Conservation (phyloP, 2,113 vertebrate species). For the Oncorhynchus gorbuscha region DNA sequence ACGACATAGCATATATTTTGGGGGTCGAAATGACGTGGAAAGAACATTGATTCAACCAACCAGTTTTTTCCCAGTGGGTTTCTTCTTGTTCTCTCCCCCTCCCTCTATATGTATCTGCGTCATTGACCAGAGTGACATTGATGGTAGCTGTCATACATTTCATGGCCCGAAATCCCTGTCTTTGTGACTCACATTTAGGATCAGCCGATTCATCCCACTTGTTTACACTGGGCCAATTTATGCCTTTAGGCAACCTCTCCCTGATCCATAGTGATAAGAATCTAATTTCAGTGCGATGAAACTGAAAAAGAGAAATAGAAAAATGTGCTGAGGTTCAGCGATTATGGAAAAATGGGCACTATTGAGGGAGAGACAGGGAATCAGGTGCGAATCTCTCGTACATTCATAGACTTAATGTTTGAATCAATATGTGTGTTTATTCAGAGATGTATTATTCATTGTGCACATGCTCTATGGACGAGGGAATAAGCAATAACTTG, state of each 20-base stretch:
- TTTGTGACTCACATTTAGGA: conserved; percentile 53
- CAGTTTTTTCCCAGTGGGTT: too few species aligned
- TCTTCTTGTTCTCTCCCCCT: background rate
- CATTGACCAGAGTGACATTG: conserved; percentile 42
- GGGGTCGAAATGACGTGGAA: too few species aligned
- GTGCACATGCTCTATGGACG: conserved; percentile 30
- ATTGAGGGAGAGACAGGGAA: conserved; percentile 43
- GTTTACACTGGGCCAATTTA: conserved; percentile 55
- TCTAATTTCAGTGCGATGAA: conserved; percentile 38
- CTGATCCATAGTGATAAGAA: conserved; percentile 40
- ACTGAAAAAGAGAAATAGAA: conserved; percentile 36
- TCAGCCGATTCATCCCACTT: conserved; percentile 38
- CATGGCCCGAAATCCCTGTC: conserved; percentile 43
- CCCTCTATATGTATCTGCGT: conserved; percentile 14
- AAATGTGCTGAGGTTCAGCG: conserved; percentile 57
- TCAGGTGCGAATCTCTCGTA: conserved; percentile 48
- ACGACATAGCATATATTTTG: too few species aligned
- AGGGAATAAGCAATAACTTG: conserved; percentile 50
- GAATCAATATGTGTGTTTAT: conserved; percentile 66
- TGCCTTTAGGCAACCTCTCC: conserved; percentile 29
- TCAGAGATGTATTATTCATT: conserved; percentile 68
- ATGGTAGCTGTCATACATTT: conserved; percentile 58
- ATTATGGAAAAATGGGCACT: conserved; percentile 53
- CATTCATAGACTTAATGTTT: conserved; percentile 58
- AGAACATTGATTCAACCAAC: too few species aligned